These are phyloP conservation scores for Chiloscyllium punctatum DNA, from an alignment of 2,797 vertebrate genomes.

Conservation along the genomic window DNA sequence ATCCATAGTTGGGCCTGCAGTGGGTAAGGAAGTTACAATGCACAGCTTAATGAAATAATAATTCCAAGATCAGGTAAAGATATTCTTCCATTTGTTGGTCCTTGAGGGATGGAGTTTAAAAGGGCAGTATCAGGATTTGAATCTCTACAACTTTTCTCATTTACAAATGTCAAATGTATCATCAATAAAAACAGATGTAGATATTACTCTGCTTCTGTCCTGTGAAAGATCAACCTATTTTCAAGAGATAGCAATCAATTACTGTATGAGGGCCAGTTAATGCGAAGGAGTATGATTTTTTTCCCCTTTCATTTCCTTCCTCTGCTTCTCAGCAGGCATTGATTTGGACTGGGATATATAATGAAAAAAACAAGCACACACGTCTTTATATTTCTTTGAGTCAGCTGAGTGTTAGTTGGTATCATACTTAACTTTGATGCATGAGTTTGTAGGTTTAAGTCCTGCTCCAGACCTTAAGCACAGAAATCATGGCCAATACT, in stretches of 20 bases:
- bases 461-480: background rate
- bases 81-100: slow-evolving; percentile 26
- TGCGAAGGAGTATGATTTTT: background rate
- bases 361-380: background rate
- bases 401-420: background rate
- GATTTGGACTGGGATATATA: background rate
- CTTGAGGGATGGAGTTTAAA: background rate
- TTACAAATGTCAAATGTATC: background rate
- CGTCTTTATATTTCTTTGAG: background rate
- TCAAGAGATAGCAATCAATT: slow-evolving; percentile 1
- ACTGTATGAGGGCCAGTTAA: background rate
- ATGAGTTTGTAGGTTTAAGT: background rate
- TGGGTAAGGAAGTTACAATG: background rate
- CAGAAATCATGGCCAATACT: background rate
- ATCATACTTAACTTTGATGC: background rate
- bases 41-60: slow-evolving; percentile 11
- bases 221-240: background rate
- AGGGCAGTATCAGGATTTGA: slow-evolving; percentile 22
- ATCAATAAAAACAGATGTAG: background rate
- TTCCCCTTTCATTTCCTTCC: background rate
- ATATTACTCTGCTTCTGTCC: background rate
- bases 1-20: slow-evolving; percentile 10
- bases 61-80: slow-evolving; percentile 12
- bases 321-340: background rate
- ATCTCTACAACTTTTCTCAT: background rate